Evolutionary conservation across 2,113 vertebrate species (phyloP).

Genomic region (Callionymus lyra): DNA sequence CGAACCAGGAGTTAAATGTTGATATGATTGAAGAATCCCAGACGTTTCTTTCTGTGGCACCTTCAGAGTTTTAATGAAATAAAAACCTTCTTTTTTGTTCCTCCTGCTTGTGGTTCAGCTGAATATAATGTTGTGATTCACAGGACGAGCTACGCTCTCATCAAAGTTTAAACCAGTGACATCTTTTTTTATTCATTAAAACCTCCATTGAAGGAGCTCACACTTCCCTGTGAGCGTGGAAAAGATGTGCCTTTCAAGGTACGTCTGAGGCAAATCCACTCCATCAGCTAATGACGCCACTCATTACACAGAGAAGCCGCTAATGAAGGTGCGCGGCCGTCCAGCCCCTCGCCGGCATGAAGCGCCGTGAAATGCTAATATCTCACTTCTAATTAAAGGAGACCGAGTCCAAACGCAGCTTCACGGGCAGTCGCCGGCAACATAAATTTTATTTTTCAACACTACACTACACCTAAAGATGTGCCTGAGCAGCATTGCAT

Average conservation of each 20-base stretch:
- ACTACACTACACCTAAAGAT: constrained; percentile 53
- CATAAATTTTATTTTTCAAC: constrained; percentile 65
- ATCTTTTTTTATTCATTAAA: constrained; percentile 97
- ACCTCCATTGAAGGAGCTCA: constrained; percentile 89
- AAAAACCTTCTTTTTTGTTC: too few relatives aligned
- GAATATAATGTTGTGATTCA: constrained; percentile 31
- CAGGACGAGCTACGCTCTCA: constrained; percentile 76
- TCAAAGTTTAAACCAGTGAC: constrained; percentile 88
- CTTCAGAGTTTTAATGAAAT: too few relatives aligned
- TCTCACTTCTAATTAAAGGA: constrained; percentile 98
- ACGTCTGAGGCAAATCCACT: constrained; percentile 93
- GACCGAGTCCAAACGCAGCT: constrained; percentile 89
- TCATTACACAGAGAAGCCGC: constrained; percentile 96
- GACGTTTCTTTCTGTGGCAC: too few relatives aligned
- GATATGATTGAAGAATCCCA: too few relatives aligned
- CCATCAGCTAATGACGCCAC: constrained; percentile 99
- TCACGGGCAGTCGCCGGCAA: constrained; percentile 64
- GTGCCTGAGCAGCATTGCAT: constrained; percentile 60
- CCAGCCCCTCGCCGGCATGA: constrained; percentile 89
- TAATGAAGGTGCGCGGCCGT: constrained; percentile 93
- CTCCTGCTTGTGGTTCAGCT: too few relatives aligned
- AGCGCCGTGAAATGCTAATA: constrained; percentile 97
- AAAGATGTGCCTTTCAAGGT: constrained; percentile 97
- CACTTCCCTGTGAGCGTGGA: constrained; percentile 89
- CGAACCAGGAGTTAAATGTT: too few relatives aligned